A percentile compares a stretch with the other conserved stretches of the same genome.
These are phyloP conservation scores for Eumacrocentrus americanus DNA, from an alignment of 2,888 invertebrate species.

Conservation along the genomic window DNA sequence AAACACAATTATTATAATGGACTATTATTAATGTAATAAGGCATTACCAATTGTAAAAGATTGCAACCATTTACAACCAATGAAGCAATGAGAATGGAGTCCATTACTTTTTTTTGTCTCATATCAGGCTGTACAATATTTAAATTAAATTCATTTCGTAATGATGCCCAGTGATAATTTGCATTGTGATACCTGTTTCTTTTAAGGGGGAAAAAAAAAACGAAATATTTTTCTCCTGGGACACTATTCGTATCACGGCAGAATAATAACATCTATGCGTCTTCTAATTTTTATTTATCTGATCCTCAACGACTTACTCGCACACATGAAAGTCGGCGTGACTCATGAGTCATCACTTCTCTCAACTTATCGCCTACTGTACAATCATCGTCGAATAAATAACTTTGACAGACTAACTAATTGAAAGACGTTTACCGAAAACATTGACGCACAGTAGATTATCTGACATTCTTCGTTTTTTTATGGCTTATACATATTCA, in stretches of 20 bases:
- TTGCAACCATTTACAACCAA: slow-evolving; percentile 51
- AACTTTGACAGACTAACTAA: slow-evolving; percentile 18
- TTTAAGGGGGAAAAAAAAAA: background rate
- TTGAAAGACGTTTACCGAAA: slow-evolving; percentile 4
- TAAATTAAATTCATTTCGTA: slow-evolving; percentile 60
- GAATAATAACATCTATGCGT: background rate
- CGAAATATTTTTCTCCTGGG: too few species aligned
- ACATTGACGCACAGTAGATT: slow-evolving; percentile 11
- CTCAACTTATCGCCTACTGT: slow-evolving; percentile 25
- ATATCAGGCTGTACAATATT: slow-evolving; percentile 58
- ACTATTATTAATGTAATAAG: slow-evolving; percentile 53
- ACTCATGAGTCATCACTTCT: slow-evolving; percentile 9
- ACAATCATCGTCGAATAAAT: slow-evolving; percentile 22
- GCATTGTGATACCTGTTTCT: slow-evolving; percentile 9
- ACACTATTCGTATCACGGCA: too few species aligned
- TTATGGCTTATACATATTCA: slow-evolving; percentile 5
- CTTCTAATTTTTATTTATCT: slow-evolving; percentile 5
- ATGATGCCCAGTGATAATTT: slow-evolving; percentile 43
- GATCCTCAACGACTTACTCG: slow-evolving; percentile 1
- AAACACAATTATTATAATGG: slow-evolving; percentile 59
- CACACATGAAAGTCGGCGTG: background rate
- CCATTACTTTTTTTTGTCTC: slow-evolving; percentile 27
- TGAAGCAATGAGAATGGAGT: slow-evolving; percentile 38
- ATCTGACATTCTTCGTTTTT: background rate
- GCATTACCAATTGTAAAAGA: slow-evolving; percentile 57